phyloP scores from a whole-genome alignment of 2,797 vertebrate genomes.

The Lacerta viridis region DNA sequence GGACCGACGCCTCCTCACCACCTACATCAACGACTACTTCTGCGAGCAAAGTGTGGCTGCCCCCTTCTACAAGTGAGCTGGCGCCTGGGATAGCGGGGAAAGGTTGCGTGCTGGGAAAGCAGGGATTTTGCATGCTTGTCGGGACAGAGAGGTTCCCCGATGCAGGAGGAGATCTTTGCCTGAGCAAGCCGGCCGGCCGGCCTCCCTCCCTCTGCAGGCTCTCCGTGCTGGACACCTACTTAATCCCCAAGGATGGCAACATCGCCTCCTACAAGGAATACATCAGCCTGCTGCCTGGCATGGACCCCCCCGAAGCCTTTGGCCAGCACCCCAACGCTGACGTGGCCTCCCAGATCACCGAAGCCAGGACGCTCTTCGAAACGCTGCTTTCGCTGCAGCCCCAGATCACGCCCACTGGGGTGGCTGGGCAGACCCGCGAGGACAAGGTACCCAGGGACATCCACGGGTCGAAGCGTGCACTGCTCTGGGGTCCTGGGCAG shows the following conservation, averaged over 20 bases:
- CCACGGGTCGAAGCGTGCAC: no score
- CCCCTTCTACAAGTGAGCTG: conserved; percentile 79
- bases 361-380: conserved; percentile 87
- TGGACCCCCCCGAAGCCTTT: conserved; percentile 89
- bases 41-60: conserved; percentile 81
- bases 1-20: conserved; percentile 89
- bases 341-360: conserved; percentile 89
- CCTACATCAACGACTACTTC: conserved; percentile 92
- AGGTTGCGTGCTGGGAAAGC: background rate
- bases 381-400: conserved; percentile 91
- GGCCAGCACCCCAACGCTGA: conserved; percentile 92
- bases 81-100: conserved; percentile 36
- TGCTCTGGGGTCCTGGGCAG: no score
- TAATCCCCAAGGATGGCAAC: conserved; percentile 86
- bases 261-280: conserved; percentile 83
- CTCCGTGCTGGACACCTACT: conserved; percentile 82
- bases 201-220: conserved; percentile 76
- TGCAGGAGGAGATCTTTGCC: background rate
- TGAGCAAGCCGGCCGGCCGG: no score
- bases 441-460: conserved; percentile 81
- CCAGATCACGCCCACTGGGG: conserved; percentile 79
- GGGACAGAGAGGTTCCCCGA: background rate
- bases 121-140: background rate
- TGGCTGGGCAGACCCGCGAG: conserved; percentile 80
- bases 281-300: conserved; percentile 83